Conservation (phyloP, 35 echinoderm and acorn worm genomes). For the Ophioderma brevispina region DNA sequence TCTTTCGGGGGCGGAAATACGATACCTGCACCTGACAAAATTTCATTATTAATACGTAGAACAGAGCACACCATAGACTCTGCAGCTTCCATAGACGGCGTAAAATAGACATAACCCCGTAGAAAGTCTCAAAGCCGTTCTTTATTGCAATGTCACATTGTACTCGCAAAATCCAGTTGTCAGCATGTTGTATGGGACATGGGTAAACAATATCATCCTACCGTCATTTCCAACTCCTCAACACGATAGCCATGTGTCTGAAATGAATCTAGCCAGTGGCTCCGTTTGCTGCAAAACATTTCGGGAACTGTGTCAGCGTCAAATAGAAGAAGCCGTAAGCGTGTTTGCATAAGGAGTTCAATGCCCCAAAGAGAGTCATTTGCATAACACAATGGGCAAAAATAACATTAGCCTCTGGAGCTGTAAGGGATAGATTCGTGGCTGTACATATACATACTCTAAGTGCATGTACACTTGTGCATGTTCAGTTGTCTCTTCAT, state of each 20-base stretch:
- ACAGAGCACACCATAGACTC: too few species aligned
- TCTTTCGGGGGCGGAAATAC: too few species aligned
- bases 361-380: constrained; percentile 1
- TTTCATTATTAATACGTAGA: too few species aligned
- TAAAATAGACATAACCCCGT: too few species aligned
- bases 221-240: neutral
- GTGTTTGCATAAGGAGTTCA: neutral
- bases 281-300: neutral
- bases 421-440: neutral
- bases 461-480: neutral
- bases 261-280: neutral
- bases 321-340: neutral
- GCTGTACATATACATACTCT: neutral
- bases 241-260: neutral
- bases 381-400: constrained; percentile 7
- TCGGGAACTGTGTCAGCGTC: neutral
- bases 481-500: too few species aligned
- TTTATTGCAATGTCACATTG: too few species aligned
- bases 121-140: too few species aligned
- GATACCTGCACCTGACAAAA: too few species aligned
- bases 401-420: neutral
- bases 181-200: too few species aligned
- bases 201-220: too few species aligned
- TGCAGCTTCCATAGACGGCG: too few species aligned
- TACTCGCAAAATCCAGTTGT: too few species aligned